These are phyloP conservation scores for Cettia cetti DNA, from an alignment of 2,113 vertebrate genomes.

Conservation along the genomic window DNA sequence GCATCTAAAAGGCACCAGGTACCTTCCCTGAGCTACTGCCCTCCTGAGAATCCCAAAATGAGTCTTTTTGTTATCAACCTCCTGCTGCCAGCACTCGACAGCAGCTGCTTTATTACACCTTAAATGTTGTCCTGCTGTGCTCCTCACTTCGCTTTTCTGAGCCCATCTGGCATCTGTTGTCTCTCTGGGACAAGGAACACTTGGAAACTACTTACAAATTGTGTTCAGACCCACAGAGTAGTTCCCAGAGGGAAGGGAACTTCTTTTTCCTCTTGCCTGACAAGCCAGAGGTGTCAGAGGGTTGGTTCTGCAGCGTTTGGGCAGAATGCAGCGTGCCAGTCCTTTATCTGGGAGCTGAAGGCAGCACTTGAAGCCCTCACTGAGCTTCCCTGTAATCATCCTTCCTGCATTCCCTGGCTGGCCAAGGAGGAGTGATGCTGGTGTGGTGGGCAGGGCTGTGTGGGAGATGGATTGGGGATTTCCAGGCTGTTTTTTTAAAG, in stretches of 20 bases:
- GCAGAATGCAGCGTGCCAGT: rapidly evolving
- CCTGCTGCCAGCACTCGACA: neutral
- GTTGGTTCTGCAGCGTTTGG: neutral
- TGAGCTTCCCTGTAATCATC: neutral
- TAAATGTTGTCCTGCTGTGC: constrained; percentile 22
- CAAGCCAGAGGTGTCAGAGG: neutral
- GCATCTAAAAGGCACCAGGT: neutral
- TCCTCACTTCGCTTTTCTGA: neutral
- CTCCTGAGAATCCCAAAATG: neutral
- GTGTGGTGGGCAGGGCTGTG: neutral
- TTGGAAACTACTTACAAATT: constrained; percentile 1
- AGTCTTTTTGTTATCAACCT: neutral
- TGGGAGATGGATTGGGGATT: neutral
- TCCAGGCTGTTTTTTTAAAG: neutral
- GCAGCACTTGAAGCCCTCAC: neutral
- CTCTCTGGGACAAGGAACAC: constrained; percentile 7
- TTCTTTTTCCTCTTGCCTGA: neutral
- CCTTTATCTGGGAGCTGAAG: neutral
- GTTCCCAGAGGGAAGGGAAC: neutral
- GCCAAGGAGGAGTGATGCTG: neutral
- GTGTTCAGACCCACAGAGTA: neutral
- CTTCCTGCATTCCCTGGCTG: neutral
- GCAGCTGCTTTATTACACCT: neutral
- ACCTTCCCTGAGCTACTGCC: neutral
- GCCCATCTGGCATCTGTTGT: constrained; percentile 3